phyloP scores from a whole-genome alignment of 2,888 invertebrate genomes.

The Morpho achilles region DNA sequence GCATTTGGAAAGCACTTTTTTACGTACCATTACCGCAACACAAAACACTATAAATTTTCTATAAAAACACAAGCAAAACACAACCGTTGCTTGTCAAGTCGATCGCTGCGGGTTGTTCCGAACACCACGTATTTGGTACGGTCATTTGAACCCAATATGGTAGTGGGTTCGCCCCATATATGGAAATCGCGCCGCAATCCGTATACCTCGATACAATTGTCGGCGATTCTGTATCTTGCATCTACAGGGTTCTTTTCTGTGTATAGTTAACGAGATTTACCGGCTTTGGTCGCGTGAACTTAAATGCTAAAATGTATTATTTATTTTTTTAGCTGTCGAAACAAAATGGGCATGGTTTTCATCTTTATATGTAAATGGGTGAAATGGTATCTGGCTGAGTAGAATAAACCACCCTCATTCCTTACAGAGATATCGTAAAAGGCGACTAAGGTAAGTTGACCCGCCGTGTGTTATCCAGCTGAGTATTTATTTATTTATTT shows the following conservation, averaged over 20 bases:
- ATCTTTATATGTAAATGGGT: no score
- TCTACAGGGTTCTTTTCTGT: conserved; percentile 30
- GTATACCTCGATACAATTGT: conserved; percentile 47
- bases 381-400: no score
- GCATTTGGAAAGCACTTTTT: no score
- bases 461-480: no score
- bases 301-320: background rate
- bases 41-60: conserved; percentile 5
- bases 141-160: conserved; percentile 46
- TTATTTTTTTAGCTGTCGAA: background rate
- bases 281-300: background rate
- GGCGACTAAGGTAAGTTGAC: no score
- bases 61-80: conserved; percentile 22
- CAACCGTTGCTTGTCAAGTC: conserved; percentile 18
- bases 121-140: conserved; percentile 55
- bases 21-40: background rate
- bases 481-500: no score
- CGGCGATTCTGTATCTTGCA: conserved; percentile 42
- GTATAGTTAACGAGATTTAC: conserved; percentile 20
- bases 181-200: conserved; percentile 31
- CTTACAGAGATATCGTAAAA: no score
- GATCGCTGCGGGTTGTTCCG: conserved; percentile 34
- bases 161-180: conserved; percentile 43
- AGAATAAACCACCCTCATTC: no score
- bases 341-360: background rate